A percentile compares a stretch with the other conserved stretches of the same genome.
Conservation (phyloP, 1,140 invertebrate genomes). For the Nomia melanderi region DNA sequence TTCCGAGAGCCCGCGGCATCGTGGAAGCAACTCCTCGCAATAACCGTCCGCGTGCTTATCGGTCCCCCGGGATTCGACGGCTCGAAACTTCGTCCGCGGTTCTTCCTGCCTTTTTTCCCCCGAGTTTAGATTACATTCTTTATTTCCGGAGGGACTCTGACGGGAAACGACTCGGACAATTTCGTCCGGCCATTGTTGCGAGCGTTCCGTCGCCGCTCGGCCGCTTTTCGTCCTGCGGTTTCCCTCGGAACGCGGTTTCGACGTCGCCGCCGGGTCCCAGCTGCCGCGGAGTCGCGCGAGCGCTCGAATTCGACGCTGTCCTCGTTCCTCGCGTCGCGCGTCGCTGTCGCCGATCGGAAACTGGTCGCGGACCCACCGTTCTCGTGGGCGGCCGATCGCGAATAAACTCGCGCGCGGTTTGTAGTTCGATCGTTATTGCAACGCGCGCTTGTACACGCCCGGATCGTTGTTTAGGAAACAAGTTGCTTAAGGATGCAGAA, state of each 20-base stretch:
- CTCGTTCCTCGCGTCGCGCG: background rate
- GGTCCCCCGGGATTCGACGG: background rate
- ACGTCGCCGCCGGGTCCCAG: constrained; percentile 14
- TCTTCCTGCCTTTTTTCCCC: background rate
- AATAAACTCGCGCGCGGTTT: too few relatives aligned
- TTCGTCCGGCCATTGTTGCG: background rate
- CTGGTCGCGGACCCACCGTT: too few relatives aligned
- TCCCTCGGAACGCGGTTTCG: constrained; percentile 11
- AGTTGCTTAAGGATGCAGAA: too few relatives aligned
- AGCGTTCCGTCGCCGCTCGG: background rate
- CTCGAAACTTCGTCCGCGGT: background rate
- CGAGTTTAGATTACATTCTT: background rate
- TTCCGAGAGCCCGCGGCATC: background rate
- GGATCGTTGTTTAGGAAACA: too few relatives aligned
- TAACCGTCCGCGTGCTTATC: background rate
- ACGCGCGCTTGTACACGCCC: too few relatives aligned
- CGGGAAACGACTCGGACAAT: background rate
- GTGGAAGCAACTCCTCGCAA: background rate
- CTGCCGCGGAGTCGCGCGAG: constrained; percentile 8
- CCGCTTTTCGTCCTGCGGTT: constrained; percentile 11
- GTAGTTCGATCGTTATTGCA: too few relatives aligned
- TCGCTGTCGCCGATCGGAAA: background rate
- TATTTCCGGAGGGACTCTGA: background rate
- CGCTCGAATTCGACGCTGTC: background rate
- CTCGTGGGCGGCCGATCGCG: too few relatives aligned